These are phyloP conservation scores for Rhabdomys pumilio DNA, from an alignment of 2,797 vertebrate species.

Conservation along the genomic window DNA sequence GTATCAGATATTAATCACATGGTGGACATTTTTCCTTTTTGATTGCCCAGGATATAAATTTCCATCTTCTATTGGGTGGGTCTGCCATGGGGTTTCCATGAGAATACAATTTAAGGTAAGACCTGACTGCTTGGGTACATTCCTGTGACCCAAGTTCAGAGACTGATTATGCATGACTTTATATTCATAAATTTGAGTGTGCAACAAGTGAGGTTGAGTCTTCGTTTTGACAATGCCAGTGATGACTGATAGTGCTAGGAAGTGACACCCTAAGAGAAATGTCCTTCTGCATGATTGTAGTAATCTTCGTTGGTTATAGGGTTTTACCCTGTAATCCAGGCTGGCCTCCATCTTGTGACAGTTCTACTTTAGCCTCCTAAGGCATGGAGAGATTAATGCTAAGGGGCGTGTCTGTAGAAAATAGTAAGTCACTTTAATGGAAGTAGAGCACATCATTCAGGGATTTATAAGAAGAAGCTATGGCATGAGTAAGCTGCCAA, in stretches of 20 bases:
- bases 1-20: neutral
- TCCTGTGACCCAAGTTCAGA: neutral
- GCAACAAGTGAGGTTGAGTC: neutral
- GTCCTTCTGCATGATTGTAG: constrained; percentile 29
- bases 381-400: constrained; percentile 33
- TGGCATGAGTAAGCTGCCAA: neutral
- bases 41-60: neutral
- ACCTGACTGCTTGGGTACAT: neutral
- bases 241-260: neutral
- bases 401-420: neutral
- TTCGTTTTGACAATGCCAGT: constrained; percentile 1
- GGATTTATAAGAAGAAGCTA: neutral
- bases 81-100: neutral
- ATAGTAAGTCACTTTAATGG: constrained; percentile 38
- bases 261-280: neutral
- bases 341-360: neutral
- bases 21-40: neutral
- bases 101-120: neutral
- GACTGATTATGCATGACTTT: constrained; percentile 12
- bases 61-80: constrained; percentile 3
- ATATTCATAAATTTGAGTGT: constrained; percentile 30
- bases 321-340: neutral
- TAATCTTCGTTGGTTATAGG: neutral
- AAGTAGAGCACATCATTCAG: neutral
- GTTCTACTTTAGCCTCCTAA: neutral